Percentiles rank a stretch among this genome's conserved stretches.
Evolutionary conservation across 2,113 vertebrate genomes (phyloP).

Genomic region (Bungarus multicinctus): DNA sequence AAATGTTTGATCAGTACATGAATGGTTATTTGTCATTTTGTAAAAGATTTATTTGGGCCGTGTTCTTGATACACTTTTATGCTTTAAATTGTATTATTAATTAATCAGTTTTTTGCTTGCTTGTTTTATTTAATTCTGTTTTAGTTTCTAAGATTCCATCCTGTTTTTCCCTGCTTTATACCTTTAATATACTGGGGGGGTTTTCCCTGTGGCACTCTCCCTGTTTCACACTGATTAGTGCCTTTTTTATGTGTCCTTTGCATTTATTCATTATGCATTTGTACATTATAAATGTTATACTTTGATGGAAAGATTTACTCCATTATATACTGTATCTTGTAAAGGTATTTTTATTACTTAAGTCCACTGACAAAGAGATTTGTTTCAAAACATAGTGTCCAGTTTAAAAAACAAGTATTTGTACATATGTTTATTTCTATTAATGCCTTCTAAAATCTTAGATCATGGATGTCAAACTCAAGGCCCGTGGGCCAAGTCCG

Average conservation of each 20-base stretch:
- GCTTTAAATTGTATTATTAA: neutral
- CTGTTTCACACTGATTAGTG: neutral
- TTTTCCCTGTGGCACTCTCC: neutral
- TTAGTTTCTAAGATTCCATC: neutral
- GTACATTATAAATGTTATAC: neutral
- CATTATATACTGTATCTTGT: neutral
- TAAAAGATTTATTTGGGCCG: neutral
- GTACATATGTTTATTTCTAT: neutral
- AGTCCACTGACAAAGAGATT: neutral
- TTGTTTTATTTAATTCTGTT: neutral
- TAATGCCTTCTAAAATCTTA: neutral
- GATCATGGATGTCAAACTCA: no score
- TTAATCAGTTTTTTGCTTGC: neutral
- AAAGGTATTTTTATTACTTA: neutral
- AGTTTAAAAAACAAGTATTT: neutral
- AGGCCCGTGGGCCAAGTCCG: no score
- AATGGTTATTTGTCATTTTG: neutral
- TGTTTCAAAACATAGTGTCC: neutral
- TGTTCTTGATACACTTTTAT: neutral
- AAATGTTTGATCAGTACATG: neutral
- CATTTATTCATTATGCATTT: neutral
- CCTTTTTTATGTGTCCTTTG: neutral
- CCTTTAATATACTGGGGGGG: neutral
- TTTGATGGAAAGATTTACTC: neutral
- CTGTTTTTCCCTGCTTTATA: neutral